A percentile compares a stretch with the other conserved stretches of the same genome.
Evolutionary conservation across 2,888 invertebrate genomes (phyloP).

Genomic region (Alviniconcha strummeri): DNA sequence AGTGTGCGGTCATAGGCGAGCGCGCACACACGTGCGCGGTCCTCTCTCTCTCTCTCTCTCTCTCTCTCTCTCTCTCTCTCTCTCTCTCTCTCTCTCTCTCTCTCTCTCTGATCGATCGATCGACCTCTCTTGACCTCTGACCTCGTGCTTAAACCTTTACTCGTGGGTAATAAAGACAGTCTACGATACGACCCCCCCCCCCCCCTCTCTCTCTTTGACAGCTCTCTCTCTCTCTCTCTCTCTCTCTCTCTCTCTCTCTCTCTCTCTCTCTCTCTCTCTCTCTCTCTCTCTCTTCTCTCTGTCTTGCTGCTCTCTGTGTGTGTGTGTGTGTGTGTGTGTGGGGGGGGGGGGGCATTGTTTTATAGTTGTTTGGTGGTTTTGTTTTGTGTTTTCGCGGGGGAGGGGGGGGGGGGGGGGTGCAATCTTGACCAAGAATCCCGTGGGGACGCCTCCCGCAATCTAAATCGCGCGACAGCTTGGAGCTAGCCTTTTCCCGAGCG

Average conservation of each 20-base stretch:
- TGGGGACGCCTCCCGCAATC: no score
- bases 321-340: neutral
- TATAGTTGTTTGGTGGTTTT: neutral
- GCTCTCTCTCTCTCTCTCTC: neutral
- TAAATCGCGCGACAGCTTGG: no score
- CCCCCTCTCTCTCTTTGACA: neutral
- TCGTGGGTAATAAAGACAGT: neutral
- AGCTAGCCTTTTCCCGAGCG: no score
- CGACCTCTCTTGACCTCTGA: neutral
- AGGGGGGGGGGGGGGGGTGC: no score
- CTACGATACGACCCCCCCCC: neutral
- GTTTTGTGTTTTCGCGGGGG: neutral
- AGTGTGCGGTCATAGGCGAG: no score
- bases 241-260: conserved; percentile 4
- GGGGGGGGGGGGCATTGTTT: neutral
- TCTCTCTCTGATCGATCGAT: neutral
- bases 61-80: neutral
- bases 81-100: neutral
- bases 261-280: conserved; percentile 24
- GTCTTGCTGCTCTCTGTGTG: neutral
- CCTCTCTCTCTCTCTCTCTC: neutral
- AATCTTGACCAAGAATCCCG: no score
- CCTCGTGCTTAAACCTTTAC: neutral
- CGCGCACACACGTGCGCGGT: no score
- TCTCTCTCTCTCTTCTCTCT: conserved; percentile 12